phyloP scores from a whole-genome alignment of 2,113 vertebrate species.

The Octodon degus region DNA sequence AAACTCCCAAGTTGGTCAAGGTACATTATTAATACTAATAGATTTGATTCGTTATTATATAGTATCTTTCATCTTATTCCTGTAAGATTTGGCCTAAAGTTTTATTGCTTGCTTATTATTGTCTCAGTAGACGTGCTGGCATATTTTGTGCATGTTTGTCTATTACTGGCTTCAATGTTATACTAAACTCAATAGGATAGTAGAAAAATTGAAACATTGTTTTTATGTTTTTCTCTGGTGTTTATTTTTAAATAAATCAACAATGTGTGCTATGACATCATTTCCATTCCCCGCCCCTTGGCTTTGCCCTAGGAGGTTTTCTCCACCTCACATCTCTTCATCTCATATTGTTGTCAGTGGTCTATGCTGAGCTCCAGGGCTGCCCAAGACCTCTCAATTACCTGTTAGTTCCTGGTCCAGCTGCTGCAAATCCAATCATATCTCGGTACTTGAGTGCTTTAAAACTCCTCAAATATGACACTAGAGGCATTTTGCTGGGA shows the following conservation, averaged over 20 bases:
- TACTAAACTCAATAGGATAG: background rate
- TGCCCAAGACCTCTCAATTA: background rate
- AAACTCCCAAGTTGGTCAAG: background rate
- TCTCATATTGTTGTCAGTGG: background rate
- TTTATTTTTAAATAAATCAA: background rate
- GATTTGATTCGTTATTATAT: conserved; percentile 28
- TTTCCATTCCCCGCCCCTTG: background rate
- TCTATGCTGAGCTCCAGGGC: background rate
- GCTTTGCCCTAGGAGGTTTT: background rate
- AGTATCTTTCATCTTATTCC: background rate
- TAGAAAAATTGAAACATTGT: background rate
- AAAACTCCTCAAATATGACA: background rate
- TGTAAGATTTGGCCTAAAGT: background rate
- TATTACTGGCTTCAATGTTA: background rate
- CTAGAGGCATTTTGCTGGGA: background rate
- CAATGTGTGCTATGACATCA: background rate
- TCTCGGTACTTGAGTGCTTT: background rate
- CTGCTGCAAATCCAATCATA: background rate
- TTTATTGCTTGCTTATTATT: background rate
- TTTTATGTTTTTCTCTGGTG: background rate
- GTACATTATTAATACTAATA: background rate
- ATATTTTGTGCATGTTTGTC: background rate
- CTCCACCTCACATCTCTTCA: background rate
- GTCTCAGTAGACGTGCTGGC: background rate
- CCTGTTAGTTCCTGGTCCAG: background rate